Evolutionary conservation across 2,888 invertebrate species (phyloP).

Genomic region (Leptopilina drosophilae): DNA sequence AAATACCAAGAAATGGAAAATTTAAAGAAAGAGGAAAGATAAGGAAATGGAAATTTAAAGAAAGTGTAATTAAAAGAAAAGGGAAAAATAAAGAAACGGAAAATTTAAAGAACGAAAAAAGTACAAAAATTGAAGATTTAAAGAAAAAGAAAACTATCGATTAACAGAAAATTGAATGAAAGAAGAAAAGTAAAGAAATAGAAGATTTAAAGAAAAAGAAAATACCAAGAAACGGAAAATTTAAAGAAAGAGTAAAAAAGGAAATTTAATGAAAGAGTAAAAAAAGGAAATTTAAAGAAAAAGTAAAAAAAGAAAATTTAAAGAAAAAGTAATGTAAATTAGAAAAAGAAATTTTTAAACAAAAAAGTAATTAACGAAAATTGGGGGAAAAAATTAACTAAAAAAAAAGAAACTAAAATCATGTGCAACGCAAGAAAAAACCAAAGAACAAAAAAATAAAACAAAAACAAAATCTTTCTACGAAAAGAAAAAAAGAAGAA

Average conservation of each 20-base stretch:
- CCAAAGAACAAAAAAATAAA: background rate
- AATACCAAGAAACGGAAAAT: too few species aligned
- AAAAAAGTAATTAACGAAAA: background rate
- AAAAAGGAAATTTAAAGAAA: constrained; percentile 51
- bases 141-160: too few species aligned
- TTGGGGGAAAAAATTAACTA: background rate
- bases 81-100: constrained; percentile 34
- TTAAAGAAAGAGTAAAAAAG: too few species aligned
- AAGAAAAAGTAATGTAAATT: constrained; percentile 21
- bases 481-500: background rate
- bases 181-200: constrained; percentile 31
- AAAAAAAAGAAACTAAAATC: background rate
- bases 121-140: background rate
- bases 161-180: constrained; percentile 49
- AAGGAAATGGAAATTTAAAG: constrained; percentile 47
- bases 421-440: too few species aligned
- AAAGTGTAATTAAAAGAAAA: too few species aligned
- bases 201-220: too few species aligned
- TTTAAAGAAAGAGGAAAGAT: constrained; percentile 42
- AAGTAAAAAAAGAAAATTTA: constrained; percentile 18
- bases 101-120: constrained; percentile 51
- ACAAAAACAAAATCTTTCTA: background rate
- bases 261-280: too few species aligned
- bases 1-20: constrained; percentile 41
- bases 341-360: background rate